Evolutionary conservation across 2,888 invertebrate genomes (phyloP).

Genomic region (Drosophila nigricruria): DNA sequence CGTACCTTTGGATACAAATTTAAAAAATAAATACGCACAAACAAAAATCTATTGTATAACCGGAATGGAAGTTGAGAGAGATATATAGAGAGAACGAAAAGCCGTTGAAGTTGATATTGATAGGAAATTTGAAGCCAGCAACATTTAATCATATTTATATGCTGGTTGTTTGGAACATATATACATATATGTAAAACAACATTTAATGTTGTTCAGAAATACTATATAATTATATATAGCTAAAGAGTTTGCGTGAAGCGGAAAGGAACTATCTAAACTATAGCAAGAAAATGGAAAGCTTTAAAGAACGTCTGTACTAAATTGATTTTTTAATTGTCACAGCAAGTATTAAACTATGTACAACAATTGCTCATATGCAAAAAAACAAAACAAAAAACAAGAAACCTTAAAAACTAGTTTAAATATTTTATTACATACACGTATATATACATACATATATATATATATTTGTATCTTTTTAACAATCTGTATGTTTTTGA

Average conservation of each 20-base stretch:
- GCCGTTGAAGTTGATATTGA: slow-evolving; percentile 11
- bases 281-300: slow-evolving; percentile 64
- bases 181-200: slow-evolving; percentile 23
- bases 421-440: slow-evolving; percentile 60
- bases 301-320: slow-evolving; percentile 64
- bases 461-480: slow-evolving; percentile 72
- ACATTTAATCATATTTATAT: slow-evolving; percentile 26
- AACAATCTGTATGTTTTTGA: slow-evolving; percentile 77
- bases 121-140: slow-evolving; percentile 33
- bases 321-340: slow-evolving; percentile 66
- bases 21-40: slow-evolving; percentile 67
- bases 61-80: slow-evolving; percentile 20
- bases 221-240: slow-evolving; percentile 25
- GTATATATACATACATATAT: slow-evolving; percentile 1
- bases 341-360: slow-evolving; percentile 61
- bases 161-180: slow-evolving; percentile 34
- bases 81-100: neutral
- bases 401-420: slow-evolving; percentile 55
- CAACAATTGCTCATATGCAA: slow-evolving; percentile 50
- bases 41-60: slow-evolving; percentile 60
- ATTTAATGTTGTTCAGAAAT: slow-evolving; percentile 49
- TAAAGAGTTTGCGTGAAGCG: slow-evolving; percentile 20
- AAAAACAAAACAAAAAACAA: slow-evolving; percentile 19
- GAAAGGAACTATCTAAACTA: slow-evolving; percentile 44
- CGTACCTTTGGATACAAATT: slow-evolving; percentile 67